Base-by-base conservation (phyloP, 2,888 invertebrate genomes). In the Geophilus truncorum region DNA sequence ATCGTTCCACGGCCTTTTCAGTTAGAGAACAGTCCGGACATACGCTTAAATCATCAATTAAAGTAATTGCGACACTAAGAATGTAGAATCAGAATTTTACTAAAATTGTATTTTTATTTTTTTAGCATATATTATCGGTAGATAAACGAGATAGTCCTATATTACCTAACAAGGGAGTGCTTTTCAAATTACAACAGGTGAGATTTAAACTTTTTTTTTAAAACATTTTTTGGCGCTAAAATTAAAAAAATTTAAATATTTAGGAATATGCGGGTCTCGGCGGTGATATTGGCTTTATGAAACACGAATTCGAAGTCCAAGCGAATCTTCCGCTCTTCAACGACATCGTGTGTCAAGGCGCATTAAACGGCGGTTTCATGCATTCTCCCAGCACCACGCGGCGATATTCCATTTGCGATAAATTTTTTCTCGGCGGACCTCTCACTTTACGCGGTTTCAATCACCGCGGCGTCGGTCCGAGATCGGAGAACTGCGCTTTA, bases 11-110 rank as follows among this genome's bases (percentile, higher is more conserved):
- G 4, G 91, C 95, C 57, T 97, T 98, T 88, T 90, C 91, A 80
- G 93, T 98, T 23, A 89, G 97, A 6, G 95, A 98, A 88, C 93
- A 94, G 85, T 91, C 93, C 81, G 97, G 98, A 0, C 94, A 96
- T 51, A 93, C 93, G 82, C 89, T 98, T 85, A 97, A 97, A 87
- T 97, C 97, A 0, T 90, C 95, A 80, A 23, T 88, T 12, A 86
- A 86, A 84, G 87, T 87, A 83, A 78, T 83, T 80, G 40, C 12
- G 6, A 7, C 18, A n/a, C 30, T 4, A 18, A 36, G 5, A 32
- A 23, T 0, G 25, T 5, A 32, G 18, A 76, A 76, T 15, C 12
- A 21, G 18, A 25, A 21, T 25, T 15, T 12, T 15, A 15, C 12
- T 25, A 75, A n/a, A 51, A 25, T 12, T 62, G 7, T 7, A 23